These are phyloP conservation scores for Prosapia bicincta DNA, from an alignment of 2,888 invertebrate species.

Conservation along the genomic window DNA sequence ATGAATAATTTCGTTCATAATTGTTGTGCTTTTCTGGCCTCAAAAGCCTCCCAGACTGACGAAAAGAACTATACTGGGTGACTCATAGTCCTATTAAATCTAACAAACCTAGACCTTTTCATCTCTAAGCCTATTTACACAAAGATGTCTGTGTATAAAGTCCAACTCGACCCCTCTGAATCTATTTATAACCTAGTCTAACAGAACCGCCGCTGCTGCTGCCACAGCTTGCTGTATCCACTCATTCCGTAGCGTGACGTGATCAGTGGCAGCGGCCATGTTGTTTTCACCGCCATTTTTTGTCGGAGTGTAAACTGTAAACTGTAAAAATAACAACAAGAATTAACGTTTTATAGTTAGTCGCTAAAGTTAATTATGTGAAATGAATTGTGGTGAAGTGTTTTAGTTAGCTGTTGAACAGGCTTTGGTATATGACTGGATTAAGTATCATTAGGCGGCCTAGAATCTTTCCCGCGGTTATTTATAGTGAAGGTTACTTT, in stretches of 20 bases:
- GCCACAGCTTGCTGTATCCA: not conserved
- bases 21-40: no score
- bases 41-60: no score
- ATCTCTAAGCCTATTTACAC: not conserved
- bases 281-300: not conserved
- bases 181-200: constrained; percentile 2
- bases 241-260: not conserved
- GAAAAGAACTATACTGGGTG: no score
- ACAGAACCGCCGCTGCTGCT: not conserved
- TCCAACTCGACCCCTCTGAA: not conserved
- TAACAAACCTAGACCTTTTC: no score
- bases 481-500: not conserved
- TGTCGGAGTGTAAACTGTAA: not conserved
- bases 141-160: not conserved
- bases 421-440: not conserved
- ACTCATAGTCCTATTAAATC: no score
- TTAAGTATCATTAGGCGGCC: not conserved
- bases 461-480: not conserved
- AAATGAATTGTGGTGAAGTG: not conserved
- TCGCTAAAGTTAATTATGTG: not conserved
- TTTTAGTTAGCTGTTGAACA: not conserved
- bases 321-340: not conserved
- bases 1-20: no score
- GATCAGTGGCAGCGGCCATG: not conserved
- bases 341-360: not conserved